Conservation (phyloP, 2,113 vertebrate species). For the Zapus hudsonius region DNA sequence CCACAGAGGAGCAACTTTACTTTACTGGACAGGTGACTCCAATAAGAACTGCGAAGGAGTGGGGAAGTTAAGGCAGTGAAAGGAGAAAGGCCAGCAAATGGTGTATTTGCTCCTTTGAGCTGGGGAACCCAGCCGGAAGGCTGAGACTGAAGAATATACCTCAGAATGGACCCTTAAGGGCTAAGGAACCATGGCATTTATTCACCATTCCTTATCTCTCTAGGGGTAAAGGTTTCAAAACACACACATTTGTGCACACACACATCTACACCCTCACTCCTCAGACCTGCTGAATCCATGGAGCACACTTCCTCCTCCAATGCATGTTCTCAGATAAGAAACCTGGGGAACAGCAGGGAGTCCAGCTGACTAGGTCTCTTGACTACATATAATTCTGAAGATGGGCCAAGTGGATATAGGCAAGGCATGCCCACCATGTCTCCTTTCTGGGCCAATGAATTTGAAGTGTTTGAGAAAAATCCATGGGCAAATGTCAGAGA, state of each 20-base stretch:
- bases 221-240: background rate
- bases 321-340: too few species aligned
- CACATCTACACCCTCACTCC: too few species aligned
- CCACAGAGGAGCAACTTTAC: background rate
- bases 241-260: background rate
- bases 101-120: background rate
- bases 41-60: background rate
- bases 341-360: too few species aligned
- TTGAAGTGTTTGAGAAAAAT: too few species aligned
- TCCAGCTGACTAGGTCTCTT: too few species aligned
- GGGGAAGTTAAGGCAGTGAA: background rate
- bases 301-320: background rate
- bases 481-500: too few species aligned
- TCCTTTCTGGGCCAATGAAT: too few species aligned
- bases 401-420: too few species aligned
- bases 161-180: background rate
- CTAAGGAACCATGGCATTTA: background rate
- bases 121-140: background rate
- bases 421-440: too few species aligned
- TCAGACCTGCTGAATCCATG: background rate
- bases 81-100: background rate
- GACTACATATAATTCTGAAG: too few species aligned
- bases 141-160: background rate
- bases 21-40: background rate
- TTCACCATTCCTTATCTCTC: background rate